These are phyloP conservation scores for Tursiops truncatus DNA, from an alignment of 2,113 vertebrate species.

Conservation along the genomic window DNA sequence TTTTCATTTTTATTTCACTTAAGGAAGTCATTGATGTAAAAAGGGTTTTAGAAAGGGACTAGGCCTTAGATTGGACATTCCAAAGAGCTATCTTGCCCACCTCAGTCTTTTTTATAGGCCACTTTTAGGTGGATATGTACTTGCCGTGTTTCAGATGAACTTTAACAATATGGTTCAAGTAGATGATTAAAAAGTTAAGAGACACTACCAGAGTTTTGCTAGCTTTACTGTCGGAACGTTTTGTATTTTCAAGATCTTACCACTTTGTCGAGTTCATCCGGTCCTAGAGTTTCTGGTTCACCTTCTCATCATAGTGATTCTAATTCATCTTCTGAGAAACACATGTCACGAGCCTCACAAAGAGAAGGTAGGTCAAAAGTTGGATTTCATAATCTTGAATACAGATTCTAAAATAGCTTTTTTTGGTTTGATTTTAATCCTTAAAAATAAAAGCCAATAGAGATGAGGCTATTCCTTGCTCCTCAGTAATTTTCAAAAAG, in stretches of 20 bases:
- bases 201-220: background rate
- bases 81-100: background rate
- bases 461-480: background rate
- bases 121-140: background rate
- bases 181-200: conserved; percentile 45
- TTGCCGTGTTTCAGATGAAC: background rate
- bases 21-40: background rate
- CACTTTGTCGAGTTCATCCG: conserved; percentile 83
- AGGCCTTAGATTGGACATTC: background rate
- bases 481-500: conserved; percentile 12
- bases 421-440: conserved; percentile 45
- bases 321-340: conserved; percentile 86
- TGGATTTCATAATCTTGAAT: conserved; percentile 31
- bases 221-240: conserved; percentile 49
- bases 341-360: conserved; percentile 87
- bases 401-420: conserved; percentile 28
- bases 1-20: conserved; percentile 57
- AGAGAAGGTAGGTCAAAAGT: conserved; percentile 90
- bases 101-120: background rate
- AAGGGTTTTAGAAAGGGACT: conserved; percentile 38
- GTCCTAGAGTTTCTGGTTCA: conserved; percentile 87
- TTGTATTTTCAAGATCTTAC: conserved; percentile 82
- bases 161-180: conserved; percentile 39
- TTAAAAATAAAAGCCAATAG: conserved; percentile 37
- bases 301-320: conserved; percentile 91